Evolutionary conservation across 1,140 invertebrate genomes (phyloP), one percentile per base, ranked within the genome.

Genomic region (Physella acuta): DNA sequence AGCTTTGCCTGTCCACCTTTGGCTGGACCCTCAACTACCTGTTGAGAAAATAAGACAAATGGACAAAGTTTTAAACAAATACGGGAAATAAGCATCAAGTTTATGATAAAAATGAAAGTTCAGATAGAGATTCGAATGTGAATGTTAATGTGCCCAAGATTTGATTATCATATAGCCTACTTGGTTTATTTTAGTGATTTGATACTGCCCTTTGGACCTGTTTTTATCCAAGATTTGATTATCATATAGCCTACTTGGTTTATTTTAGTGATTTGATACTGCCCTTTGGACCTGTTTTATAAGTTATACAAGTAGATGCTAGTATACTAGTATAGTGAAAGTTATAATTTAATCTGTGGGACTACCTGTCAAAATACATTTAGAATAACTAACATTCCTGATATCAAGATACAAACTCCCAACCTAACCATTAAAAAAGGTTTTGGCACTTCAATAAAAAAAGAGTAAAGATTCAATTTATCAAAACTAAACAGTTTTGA

Each of bases 1-100:
- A 67, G 20, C 30, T 67, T 67, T 8, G 31, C 16, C 16, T 36
- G 64, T 8, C 2, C 64, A 56, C n/a, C 16, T 56, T 67, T 67
- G 31, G 24, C 36, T 28, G 64, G 53, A 36, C 3, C 64, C 37
- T 67, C 64, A 2, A 56, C 17, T 1, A 61, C 51, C 64, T 67
- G 28, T 17, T 5, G 33, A 60, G 33, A 20, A 60, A 33, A 60
- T 14, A 60, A 60, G n/a, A n/a, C n/a, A n/a, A n/a, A n/a, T n/a
- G n/a, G n/a, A n/a, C n/a, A n/a, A n/a, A n/a, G n/a, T n/a, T n/a
- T n/a, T n/a, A n/a, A n/a, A n/a, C n/a, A n/a, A n/a, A n/a, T n/a
- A n/a, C n/a, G n/a, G n/a, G n/a, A n/a, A n/a, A n/a, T n/a, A n/a
- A n/a, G n/a, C n/a, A n/a, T n/a, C n/a, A n/a, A 65, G 4, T 30